Evolutionary conservation across 2,797 vertebrate genomes (phyloP), one percentile per base, ranked within the genome.

Genomic region (Aldrovandia affinis): DNA sequence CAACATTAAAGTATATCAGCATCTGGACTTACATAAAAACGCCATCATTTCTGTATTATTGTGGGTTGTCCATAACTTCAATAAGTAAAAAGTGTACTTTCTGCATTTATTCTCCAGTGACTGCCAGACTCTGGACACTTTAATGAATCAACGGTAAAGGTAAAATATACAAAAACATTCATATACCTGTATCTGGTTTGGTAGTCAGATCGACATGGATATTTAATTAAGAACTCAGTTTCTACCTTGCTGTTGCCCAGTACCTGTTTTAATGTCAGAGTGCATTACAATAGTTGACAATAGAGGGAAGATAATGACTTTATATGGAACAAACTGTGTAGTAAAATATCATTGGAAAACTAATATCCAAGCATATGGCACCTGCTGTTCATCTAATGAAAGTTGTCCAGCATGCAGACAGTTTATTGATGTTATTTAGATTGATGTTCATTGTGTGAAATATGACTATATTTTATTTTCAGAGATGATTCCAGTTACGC

Each of bases 291-390:
- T 47, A 20, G 73, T 77, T 47, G 73, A 77, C 39, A 77, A 77
- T 77, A n/a, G 22, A 12, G 39, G 39, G 73, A 77, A 25, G 42
- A 77, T 77, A 77, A 77, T 77, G 22, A 77, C 73, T 77, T 77
- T 77, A n/a, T 77, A n/a, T 77, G 73, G 73, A 44, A 25, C 73
- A 47, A 77, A 77, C 73, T 47, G 73, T n/a, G 42, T 47, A 18
- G 39, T 77, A 25, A 77, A 77, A 77, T 77, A 47, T 77, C 39
- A 36, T n/a, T 77, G 73, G 73, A 77, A 77, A 77, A 77, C 42
- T 77, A 77, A 77, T 77, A 77, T 77, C 42, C 73, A 77, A 44
- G 42, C 73, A 77, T 77, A 77, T 77, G 73, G 73, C n/a, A 42
- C 73, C 73, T 77, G 73, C 73, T 77, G 73, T 47, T 77, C 39